phyloP scores from a whole-genome alignment of 2,113 vertebrate genomes.

The Indicator indicator region DNA sequence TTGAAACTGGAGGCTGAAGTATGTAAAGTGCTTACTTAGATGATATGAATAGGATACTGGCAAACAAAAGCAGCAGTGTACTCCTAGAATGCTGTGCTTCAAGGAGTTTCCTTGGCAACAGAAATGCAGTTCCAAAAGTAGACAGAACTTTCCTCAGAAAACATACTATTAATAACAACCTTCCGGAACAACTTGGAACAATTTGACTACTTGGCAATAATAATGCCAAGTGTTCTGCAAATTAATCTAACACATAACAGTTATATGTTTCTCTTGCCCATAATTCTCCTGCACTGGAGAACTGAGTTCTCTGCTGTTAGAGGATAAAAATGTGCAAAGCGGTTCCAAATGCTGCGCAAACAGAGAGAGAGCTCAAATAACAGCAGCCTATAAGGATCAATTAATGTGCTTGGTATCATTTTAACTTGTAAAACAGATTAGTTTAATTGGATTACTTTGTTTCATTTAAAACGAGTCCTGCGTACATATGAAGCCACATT shows the following conservation, averaged over 20 bases:
- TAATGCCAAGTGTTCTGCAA: slow-evolving; percentile 87
- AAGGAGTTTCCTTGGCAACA: slow-evolving; percentile 87
- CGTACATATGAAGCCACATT: slow-evolving; percentile 31
- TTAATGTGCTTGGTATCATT: slow-evolving; percentile 65
- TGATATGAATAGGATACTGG: slow-evolving; percentile 82
- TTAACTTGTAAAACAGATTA: slow-evolving; percentile 67
- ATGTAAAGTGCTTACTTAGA: slow-evolving; percentile 80
- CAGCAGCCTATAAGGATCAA: slow-evolving; percentile 52
- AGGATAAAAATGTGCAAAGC: slow-evolving; percentile 69
- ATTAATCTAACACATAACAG: slow-evolving; percentile 82
- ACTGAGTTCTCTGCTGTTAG: slow-evolving; percentile 55
- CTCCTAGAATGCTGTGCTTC: slow-evolving; percentile 84
- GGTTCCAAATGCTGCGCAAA: slow-evolving; percentile 68
- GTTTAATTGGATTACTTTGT: slow-evolving; percentile 72
- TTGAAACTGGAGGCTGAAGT: slow-evolving; percentile 74
- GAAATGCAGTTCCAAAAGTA: slow-evolving; percentile 88
- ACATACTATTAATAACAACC: slow-evolving; percentile 90
- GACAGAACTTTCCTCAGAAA: slow-evolving; percentile 88
- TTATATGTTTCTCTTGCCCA: slow-evolving; percentile 76
- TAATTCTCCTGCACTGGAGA: slow-evolving; percentile 68
- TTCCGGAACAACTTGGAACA: slow-evolving; percentile 90
- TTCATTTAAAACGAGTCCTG: slow-evolving; percentile 52
- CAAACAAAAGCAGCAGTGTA: slow-evolving; percentile 87
- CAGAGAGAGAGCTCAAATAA: slow-evolving; percentile 57
- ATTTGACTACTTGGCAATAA: slow-evolving; percentile 88